Conservation (phyloP, 2,888 invertebrate species). For the Alviniconcha strummeri region DNA sequence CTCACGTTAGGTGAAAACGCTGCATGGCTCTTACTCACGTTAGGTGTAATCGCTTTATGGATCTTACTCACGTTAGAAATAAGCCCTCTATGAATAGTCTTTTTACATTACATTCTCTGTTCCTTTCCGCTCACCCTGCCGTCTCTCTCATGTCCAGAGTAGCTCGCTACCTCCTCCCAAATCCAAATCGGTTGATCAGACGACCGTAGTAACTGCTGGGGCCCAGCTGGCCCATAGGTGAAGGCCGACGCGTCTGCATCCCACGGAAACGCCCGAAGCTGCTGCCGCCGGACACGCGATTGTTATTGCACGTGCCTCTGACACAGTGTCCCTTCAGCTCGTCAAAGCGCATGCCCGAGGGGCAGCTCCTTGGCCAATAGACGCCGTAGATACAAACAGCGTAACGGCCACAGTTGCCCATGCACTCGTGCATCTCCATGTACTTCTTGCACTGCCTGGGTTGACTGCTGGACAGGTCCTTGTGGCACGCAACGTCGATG, state of each 20-base stretch:
- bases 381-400: slow-evolving; percentile 44
- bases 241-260: too few species aligned
- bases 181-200: slow-evolving; percentile 13
- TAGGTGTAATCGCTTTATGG: background rate
- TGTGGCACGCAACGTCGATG: slow-evolving; percentile 16
- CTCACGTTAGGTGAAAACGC: too few species aligned
- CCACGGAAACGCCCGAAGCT: too few species aligned
- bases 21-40: background rate
- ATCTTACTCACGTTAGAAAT: background rate
- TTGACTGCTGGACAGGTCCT: background rate
- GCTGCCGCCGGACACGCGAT: background rate
- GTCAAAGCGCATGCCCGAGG: slow-evolving; percentile 33
- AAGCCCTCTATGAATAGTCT: too few species aligned
- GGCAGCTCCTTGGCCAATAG: slow-evolving; percentile 39
- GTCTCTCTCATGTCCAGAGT: background rate
- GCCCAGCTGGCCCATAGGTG: background rate
- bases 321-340: slow-evolving; percentile 21
- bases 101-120: background rate
- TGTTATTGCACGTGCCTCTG: background rate
- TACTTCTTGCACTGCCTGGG: slow-evolving; percentile 32
- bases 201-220: slow-evolving; percentile 19
- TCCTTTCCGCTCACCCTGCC: background rate
- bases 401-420: slow-evolving; percentile 37
- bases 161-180: background rate
- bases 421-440: slow-evolving; percentile 37